These are phyloP conservation scores for Lasioglossum calceatum DNA, from an alignment of 2,888 invertebrate species.

Conservation along the genomic window DNA sequence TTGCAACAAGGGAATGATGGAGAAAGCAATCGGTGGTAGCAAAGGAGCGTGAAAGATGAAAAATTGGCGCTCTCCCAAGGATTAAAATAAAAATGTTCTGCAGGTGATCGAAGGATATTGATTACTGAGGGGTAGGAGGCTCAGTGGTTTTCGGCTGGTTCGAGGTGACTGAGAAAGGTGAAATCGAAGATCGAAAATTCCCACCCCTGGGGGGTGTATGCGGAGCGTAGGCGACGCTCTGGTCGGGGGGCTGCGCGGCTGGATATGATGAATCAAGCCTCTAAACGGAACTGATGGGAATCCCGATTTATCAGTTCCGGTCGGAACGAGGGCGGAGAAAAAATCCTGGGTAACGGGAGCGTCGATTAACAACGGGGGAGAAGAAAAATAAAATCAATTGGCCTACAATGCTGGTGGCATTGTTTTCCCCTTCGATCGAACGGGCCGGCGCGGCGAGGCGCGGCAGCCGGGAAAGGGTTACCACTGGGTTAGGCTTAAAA, in stretches of 20 bases:
- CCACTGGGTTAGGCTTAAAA: conserved; percentile 31
- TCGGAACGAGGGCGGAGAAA: background rate
- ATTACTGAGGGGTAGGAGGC: background rate
- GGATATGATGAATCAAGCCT: conserved; percentile 56
- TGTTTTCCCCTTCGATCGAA: conserved; percentile 55
- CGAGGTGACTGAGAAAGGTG: background rate
- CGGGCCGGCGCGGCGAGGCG: background rate
- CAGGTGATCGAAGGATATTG: background rate
- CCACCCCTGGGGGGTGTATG: conserved; percentile 9
- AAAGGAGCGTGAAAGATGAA: background rate
- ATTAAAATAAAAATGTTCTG: background rate
- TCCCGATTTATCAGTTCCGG: conserved; percentile 22
- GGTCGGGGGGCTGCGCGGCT: conserved; percentile 25
- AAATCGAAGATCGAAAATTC: conserved; percentile 59
- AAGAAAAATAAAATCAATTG: conserved; percentile 50
- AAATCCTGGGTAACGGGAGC: conserved; percentile 15
- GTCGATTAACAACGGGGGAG: conserved; percentile 20
- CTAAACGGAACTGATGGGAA: conserved; percentile 51
- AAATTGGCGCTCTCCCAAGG: background rate
- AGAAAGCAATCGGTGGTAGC: background rate
- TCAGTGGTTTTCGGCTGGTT: background rate
- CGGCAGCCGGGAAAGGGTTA: conserved; percentile 17
- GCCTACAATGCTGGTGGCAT: conserved; percentile 45
- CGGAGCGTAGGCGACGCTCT: background rate
- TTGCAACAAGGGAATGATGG: background rate